Evolutionary conservation across 2,797 vertebrate species (phyloP), one percentile per base, ranked within the genome.

Genomic region (Gambelia wislizenii): DNA sequence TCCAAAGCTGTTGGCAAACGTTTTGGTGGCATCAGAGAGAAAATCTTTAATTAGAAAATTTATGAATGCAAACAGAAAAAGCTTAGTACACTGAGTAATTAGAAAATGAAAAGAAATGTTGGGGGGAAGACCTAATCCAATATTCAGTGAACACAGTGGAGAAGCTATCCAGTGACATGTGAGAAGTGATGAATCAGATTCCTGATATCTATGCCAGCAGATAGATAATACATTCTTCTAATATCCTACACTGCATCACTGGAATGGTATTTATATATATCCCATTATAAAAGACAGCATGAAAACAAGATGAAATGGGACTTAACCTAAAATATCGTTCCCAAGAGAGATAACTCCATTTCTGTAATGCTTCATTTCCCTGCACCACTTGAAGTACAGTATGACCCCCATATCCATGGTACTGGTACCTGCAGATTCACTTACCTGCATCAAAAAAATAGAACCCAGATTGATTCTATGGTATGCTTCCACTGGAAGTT

Each of bases 21-120:
- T 56, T 85, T 74, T 10, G 42, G 25, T 85, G 18, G 47, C 69
- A 47, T 59, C 14, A 22, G 47, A n/a, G 42, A 33, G 33, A 20
- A 49, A 77, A 69, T 47, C 61, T 30, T 77, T 74, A 74, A 87
- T 74, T 87, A 82, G 49, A 87, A 74, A n/a, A 87, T 44, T 36
- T 59, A 27, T 56, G 67, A 82, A 18, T 36, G 12, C n/a, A 74
- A 4, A 72, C n/a, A 76, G 77, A 67, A 22, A 87, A 0, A 8
- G 6, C 39, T 81, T 56, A 89, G 42, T 22, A 85, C 56, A 16
- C 1, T 13, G 59, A 88, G 83, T 91, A 89, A 90, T 87, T 39
- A 77, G 4, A 72, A 91, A 90, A n/a, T 49, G 30, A 44, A 72
- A 61, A 91, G n/a, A 70, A 42, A 6, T 5, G 16, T 30, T 33